Percentiles rank a stretch among this genome's conserved stretches.
Conservation (phyloP, 2,888 invertebrate species). For the Pyralis farinalis region DNA sequence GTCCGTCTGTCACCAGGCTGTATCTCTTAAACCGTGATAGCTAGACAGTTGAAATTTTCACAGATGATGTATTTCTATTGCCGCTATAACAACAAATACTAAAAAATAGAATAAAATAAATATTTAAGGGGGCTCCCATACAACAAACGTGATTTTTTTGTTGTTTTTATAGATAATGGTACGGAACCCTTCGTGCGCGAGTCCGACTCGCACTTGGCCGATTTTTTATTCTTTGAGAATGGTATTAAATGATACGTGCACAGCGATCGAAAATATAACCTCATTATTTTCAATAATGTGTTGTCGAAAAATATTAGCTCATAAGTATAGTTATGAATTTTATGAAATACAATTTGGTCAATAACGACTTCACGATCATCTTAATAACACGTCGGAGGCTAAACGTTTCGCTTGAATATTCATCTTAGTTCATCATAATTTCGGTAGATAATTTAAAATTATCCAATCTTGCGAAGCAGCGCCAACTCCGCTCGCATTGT, state of each 20-base stretch:
- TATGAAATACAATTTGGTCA: constrained; percentile 76
- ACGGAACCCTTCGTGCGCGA: no score
- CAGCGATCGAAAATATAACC: constrained; percentile 23
- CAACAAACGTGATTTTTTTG: no score
- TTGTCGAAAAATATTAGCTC: constrained; percentile 75
- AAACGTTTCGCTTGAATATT: constrained; percentile 78
- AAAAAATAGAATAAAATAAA: no score
- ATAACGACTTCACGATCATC: constrained; percentile 76
- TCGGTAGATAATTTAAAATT: constrained; percentile 74
- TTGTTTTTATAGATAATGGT: no score
- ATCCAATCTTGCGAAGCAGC: constrained; percentile 52
- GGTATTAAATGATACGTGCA: not conserved
- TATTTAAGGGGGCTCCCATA: no score
- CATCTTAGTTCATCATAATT: constrained; percentile 75
- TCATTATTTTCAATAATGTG: constrained; percentile 69
- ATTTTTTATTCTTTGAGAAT: no score
- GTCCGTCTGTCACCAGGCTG: no score
- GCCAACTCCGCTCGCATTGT: constrained; percentile 28
- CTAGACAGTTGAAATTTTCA: no score
- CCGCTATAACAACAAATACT: no score
- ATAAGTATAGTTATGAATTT: constrained; percentile 76
- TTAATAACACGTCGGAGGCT: constrained; percentile 70
- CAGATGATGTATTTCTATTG: no score
- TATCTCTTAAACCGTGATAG: no score
- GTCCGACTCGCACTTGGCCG: no score